Base-by-base conservation (phyloP, 2,797 vertebrate species). In the Bovichtus variegatus region DNA sequence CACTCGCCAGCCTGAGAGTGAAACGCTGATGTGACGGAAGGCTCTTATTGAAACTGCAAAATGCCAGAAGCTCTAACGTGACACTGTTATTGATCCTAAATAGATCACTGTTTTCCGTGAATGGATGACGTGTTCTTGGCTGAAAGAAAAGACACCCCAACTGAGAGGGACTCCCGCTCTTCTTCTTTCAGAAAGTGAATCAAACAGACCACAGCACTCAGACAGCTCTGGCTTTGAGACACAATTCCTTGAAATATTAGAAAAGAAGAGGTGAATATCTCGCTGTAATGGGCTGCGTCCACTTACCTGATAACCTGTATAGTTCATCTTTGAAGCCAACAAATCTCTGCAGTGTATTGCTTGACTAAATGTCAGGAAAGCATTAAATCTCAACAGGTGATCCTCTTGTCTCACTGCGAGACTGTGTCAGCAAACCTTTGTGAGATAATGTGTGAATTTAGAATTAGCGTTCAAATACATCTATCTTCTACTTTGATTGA, bases 271-370 rank as follows among this genome's bases (percentile, higher is more conserved):
- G 27, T 41, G 25, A 71, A 61, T 40, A 2, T 2, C 46, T 58
- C 44, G 19, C 76, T 64, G n/a, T 23, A 25, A 73, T 44, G 71
- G 46, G 38, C 68, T 58, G 15, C 1, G 27, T 36, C 25, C 61
- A 78, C 62, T 84, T 68, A 69, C 47, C 18, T 46, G 4, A 51
- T 72, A 62, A 58, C 53, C n/a, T 29, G n/a, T 21, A 16, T 6
- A 1, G 18, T 50, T 78, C 9, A 40, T 29, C 31, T 21, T 19
- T 27, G 13, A 63, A 49, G 29, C 18, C 67, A 66, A 59, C 29
- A 68, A 67, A 50, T 34, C 0, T 23, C 58, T 5, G 27, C 9
- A 27, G 25, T 51, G 38, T 47, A 2, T 51, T 9, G 19, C 13
- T 55, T 31, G n/a, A 64, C 21, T 63, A 49, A 51, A 68, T n/a